phyloP scores from a whole-genome alignment of 2,113 vertebrate genomes.

The Sebastes fasciatus region DNA sequence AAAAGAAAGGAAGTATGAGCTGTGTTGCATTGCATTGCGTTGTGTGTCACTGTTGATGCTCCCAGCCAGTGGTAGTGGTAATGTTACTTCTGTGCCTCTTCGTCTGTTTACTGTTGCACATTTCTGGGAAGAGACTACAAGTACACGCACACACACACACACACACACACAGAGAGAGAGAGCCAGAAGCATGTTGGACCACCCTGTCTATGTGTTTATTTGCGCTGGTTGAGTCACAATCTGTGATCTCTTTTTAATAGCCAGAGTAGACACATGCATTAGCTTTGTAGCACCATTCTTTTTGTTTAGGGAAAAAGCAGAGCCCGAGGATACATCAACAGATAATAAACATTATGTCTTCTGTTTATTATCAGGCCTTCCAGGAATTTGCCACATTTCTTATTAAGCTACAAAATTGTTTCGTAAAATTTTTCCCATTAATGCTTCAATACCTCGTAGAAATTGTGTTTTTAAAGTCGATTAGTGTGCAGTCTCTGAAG shows the following conservation, averaged over 20 bases:
- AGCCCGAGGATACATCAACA: conserved; percentile 64
- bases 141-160: conserved; percentile 12
- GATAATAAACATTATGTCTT: conserved; percentile 74
- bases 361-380: conserved; percentile 69
- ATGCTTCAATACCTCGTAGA: background rate
- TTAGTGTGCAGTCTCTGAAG: background rate
- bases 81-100: conserved; percentile 74
- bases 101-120: conserved; percentile 78
- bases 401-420: conserved; percentile 34
- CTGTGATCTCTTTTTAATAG: conserved; percentile 81
- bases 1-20: conserved; percentile 42
- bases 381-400: conserved; percentile 55
- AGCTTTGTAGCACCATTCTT: conserved; percentile 66
- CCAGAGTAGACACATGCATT: conserved; percentile 68
- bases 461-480: background rate
- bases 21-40: conserved; percentile 44
- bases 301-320: conserved; percentile 63
- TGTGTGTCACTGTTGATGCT: conserved; percentile 73
- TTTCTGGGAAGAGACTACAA: conserved; percentile 69
- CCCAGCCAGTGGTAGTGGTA: conserved; percentile 64
- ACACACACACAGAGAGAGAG: conserved; percentile 11
- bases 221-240: conserved; percentile 75
- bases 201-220: conserved; percentile 81
- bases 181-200: conserved; percentile 76
- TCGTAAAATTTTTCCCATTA: conserved; percentile 45